Evolutionary conservation across 2,113 vertebrate species (phyloP), one percentile per base, ranked within the genome.

Genomic region (Ctenomys sociabilis): DNA sequence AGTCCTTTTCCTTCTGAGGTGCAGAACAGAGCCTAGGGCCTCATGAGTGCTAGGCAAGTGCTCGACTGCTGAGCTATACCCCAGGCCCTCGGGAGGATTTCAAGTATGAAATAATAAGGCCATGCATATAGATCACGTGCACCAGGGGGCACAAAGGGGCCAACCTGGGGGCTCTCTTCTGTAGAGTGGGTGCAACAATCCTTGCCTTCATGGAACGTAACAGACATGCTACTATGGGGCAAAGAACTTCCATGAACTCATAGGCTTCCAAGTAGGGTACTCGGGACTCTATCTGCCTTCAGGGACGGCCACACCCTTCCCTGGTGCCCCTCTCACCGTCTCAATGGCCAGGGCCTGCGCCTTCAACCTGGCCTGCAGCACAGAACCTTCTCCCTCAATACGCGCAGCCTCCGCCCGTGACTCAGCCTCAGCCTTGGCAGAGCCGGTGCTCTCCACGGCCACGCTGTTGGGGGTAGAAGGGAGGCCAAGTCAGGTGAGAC

Each of bases 361-460:
- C 94, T 99, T 99, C 88, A 99, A 98, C 80, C 98, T 99, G 98
- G 99, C 99, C 97, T 99, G 99, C 1, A 98, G 97, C 43, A 99
- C 99, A 0, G 99, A 99, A 0, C 99, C 99, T 93, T 99, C 99
- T 0, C 99, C 99, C 85, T 99, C 99, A 12, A 99, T 99, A 59
- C 98, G 98, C 0, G 99, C 99, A 0, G 99, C 99, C 96, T 99
- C 99, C 0, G 99, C 98, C 0, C 98, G 98, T 2, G 99, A 99
- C 98, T 99, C 99, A 0, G 99, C 99, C 91, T 99, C 99, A 0
- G 99, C 99, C 93, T 99, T 99, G 0, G 99, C 99, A 0, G 98
- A 99, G 3, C 99, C 99, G 0, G 99, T 99, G 19, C 99, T 99
- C 98, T 99, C 99, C 96, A 99, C 99, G 0, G 99, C 98, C 0